Percentiles rank a stretch among this genome's conserved stretches.
These are phyloP conservation scores for Chouioia cunea DNA, from an alignment of 2,888 invertebrate species.

Conservation along the genomic window DNA sequence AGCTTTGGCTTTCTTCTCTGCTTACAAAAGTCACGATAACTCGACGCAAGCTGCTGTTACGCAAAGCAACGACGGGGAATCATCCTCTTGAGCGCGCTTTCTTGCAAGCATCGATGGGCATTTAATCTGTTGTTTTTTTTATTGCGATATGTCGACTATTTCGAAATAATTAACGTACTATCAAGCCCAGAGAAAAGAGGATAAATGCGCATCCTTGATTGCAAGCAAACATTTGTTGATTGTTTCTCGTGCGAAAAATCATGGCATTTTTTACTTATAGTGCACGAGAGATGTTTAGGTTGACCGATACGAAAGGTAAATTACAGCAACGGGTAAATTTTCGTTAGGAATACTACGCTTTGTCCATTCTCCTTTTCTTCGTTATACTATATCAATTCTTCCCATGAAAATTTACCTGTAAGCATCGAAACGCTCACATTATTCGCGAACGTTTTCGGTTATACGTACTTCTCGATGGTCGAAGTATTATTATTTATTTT, in stretches of 20 bases:
- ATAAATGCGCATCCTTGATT: neutral
- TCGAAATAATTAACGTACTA: neutral
- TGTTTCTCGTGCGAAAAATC: neutral
- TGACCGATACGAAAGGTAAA: slow-evolving; percentile 2
- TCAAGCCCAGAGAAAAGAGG: neutral
- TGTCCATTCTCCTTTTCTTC: neutral
- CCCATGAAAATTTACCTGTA: slow-evolving; percentile 18
- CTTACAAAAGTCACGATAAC: slow-evolving; percentile 79
- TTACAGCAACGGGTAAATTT: slow-evolving; percentile 17
- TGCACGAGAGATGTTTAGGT: slow-evolving; percentile 7
- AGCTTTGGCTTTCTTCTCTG: slow-evolving; percentile 88
- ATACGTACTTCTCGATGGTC: slow-evolving; percentile 16
- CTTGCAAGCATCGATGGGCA: neutral
- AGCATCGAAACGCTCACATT: slow-evolving; percentile 10
- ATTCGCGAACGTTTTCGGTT: slow-evolving; percentile 1
- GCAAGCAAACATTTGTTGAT: neutral
- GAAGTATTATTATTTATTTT: slow-evolving; percentile 41
- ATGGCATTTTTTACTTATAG: slow-evolving; percentile 19
- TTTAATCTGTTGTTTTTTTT: slow-evolving; percentile 11
- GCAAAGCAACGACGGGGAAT: slow-evolving; percentile 33
- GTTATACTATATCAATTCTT: neutral
- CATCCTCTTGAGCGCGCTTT: slow-evolving; percentile 17
- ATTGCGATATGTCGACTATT: neutral
- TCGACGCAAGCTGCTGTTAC: slow-evolving; percentile 50
- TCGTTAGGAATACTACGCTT: neutral